phyloP scores from a whole-genome alignment of 2,888 invertebrate species.

The Lepidochitona cinerea region DNA sequence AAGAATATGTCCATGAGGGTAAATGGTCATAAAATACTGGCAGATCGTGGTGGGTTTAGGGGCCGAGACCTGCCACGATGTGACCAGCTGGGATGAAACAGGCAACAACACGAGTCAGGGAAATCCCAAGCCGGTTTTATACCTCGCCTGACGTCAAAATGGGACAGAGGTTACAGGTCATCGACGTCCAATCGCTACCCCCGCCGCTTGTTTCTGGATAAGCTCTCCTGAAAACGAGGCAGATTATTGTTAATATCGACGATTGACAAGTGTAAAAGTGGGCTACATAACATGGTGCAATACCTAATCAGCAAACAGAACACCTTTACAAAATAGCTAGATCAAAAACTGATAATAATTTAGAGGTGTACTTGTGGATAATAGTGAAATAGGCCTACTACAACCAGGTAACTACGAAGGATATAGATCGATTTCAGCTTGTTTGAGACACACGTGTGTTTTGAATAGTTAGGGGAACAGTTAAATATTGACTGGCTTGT shows the following conservation, averaged over 20 bases:
- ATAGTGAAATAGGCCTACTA: neutral
- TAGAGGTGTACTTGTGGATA: neutral
- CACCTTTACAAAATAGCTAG: neutral
- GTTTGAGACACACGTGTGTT: slow-evolving; percentile 4
- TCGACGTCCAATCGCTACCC: neutral
- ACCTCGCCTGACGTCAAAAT: slow-evolving; percentile 45
- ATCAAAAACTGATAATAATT: neutral
- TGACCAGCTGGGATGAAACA: slow-evolving; percentile 51
- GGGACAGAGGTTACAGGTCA: neutral
- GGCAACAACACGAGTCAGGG: slow-evolving; percentile 61
- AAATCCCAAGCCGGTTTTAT: slow-evolving; percentile 53
- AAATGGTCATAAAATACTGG: neutral
- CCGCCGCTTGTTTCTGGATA: neutral
- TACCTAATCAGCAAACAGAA: neutral
- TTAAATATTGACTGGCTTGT: neutral
- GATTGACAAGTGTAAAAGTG: neutral
- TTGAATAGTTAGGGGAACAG: neutral
- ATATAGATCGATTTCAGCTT: neutral
- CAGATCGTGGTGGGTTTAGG: slow-evolving; percentile 56
- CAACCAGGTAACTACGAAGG: neutral
- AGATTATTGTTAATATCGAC: neutral
- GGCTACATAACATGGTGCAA: neutral
- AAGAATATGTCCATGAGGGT: neutral
- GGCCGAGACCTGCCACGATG: slow-evolving; percentile 48
- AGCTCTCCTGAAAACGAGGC: slow-evolving; percentile 1